Evolutionary conservation across 1,140 invertebrate genomes (phyloP).

Genomic region (Pentalonia nigronervosa): DNA sequence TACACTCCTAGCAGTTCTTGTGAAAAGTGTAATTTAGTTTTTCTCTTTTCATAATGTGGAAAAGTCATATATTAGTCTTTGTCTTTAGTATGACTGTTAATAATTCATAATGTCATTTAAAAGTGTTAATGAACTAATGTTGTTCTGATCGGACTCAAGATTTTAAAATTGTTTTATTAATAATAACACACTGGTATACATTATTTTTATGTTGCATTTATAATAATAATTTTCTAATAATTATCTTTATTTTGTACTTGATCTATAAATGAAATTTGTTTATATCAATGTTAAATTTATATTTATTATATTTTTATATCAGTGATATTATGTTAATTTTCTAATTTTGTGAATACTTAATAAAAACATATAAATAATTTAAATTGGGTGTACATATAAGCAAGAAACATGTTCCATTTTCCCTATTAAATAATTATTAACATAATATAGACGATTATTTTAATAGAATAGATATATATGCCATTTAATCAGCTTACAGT

Average conservation of each 20-base stretch:
- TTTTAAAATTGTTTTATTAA: neutral
- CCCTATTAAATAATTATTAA: neutral
- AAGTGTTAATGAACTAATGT: neutral
- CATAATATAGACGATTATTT: neutral
- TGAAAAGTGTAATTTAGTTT: conserved; percentile 46
- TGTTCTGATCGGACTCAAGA: neutral
- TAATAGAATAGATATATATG: neutral
- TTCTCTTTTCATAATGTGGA: neutral
- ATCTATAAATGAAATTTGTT: neutral
- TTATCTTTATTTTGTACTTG: neutral
- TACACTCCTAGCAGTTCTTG: neutral
- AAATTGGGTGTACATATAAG: neutral
- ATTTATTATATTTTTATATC: neutral
- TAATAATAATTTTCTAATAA: neutral
- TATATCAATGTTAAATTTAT: neutral
- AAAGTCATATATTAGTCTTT: conserved; percentile 12
- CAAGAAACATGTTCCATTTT: neutral
- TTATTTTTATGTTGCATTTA: neutral
- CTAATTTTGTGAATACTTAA: neutral
- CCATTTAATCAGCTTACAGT: neutral
- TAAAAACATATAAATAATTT: neutral
- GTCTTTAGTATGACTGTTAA: conserved; percentile 25
- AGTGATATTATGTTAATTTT: neutral
- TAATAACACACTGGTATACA: neutral
- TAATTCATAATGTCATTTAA: conserved; percentile 23